These are phyloP conservation scores for Bubo bubo DNA, from an alignment of 2,113 vertebrate genomes.

Conservation along the genomic window DNA sequence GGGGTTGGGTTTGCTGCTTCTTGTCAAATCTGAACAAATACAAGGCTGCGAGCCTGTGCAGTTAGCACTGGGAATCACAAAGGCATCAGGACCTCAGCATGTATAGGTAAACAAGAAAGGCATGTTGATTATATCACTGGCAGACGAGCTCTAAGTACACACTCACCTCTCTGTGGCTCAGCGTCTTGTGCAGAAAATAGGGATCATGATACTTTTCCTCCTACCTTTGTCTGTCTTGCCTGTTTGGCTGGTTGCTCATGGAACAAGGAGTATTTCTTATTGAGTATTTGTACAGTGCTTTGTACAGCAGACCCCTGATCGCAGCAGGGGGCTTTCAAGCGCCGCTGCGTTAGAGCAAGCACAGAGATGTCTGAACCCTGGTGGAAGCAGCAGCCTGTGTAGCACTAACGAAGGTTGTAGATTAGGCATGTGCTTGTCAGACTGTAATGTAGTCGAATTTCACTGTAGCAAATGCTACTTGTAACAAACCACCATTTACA, in stretches of 20 bases:
- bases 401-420: background rate
- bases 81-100: background rate
- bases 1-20: background rate
- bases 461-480: background rate
- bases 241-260: background rate
- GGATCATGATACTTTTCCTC: background rate
- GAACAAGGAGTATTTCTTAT: background rate
- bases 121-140: background rate
- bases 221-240: background rate
- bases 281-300: background rate
- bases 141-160: background rate
- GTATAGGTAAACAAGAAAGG: background rate
- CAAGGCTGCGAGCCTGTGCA: background rate
- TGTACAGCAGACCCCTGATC: background rate
- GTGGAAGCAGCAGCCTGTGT: background rate
- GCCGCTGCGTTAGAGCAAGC: fast-evolving
- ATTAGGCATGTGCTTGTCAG: background rate
- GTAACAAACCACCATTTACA: background rate
- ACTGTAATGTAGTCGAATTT: background rate
- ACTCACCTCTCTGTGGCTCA: background rate
- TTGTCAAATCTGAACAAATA: background rate
- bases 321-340: background rate
- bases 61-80: background rate
- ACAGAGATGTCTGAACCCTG: background rate
- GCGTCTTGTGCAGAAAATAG: background rate